These are phyloP conservation scores for Ectemnius continuus DNA, from an alignment of 2,888 invertebrate species.

Conservation along the genomic window DNA sequence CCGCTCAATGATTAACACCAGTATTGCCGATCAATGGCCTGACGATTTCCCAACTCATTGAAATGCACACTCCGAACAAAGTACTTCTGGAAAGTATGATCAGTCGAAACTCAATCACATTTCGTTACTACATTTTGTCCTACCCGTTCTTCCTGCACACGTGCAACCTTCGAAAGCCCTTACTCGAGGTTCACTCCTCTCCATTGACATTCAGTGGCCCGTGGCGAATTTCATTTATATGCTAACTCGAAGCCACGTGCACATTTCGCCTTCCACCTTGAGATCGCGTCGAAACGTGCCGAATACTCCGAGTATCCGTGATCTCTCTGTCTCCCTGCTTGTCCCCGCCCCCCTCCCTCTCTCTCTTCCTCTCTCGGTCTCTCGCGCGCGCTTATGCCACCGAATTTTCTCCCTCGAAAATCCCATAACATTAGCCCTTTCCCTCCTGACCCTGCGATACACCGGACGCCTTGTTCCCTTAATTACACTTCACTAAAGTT, in stretches of 20 bases:
- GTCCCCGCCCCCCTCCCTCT: too few relatives aligned
- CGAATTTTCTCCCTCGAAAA: too few relatives aligned
- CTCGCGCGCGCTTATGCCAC: too few relatives aligned
- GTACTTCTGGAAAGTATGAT: conserved; percentile 43
- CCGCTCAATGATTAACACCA: conserved; percentile 52
- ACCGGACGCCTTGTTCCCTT: not conserved
- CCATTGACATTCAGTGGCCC: conserved; percentile 71
- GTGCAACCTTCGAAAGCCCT: conserved; percentile 33
- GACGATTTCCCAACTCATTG: conserved; percentile 28
- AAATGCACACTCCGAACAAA: conserved; percentile 43
- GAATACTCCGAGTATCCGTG: conserved; percentile 12
- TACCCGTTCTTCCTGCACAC: conserved; percentile 24
- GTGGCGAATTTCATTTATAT: conserved; percentile 73
- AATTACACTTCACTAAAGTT: conserved; percentile 1
- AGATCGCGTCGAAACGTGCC: conserved; percentile 60
- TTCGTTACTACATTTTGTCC: conserved; percentile 33
- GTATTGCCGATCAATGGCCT: conserved; percentile 38
- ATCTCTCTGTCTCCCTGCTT: too few relatives aligned
- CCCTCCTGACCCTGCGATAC: too few relatives aligned
- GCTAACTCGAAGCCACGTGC: conserved; percentile 67
- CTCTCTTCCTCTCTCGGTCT: too few relatives aligned
- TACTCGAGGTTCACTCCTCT: conserved; percentile 30
- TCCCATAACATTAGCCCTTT: too few relatives aligned
- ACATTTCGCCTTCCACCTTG: conserved; percentile 57
- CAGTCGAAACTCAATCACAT: conserved; percentile 50